phyloP scores from a whole-genome alignment of 2,888 invertebrate species.

The Andrena marginata region DNA sequence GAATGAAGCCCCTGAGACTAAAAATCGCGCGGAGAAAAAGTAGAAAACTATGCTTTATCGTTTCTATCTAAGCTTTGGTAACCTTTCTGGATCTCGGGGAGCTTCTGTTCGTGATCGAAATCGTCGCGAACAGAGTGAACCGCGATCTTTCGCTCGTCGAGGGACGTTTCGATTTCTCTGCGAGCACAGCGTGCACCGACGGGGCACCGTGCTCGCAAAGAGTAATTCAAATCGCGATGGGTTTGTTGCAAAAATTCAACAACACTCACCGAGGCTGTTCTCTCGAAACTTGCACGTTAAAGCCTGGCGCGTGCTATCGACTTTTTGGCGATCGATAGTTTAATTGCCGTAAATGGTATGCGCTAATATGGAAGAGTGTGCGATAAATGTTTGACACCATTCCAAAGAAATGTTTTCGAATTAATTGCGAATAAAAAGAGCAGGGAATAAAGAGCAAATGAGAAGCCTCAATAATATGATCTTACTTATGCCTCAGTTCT shows the following conservation, averaged over 20 bases:
- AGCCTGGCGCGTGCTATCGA: too few relatives aligned
- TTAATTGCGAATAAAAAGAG: too few relatives aligned
- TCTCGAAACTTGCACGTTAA: background rate
- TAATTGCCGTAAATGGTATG: too few relatives aligned
- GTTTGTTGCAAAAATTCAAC: conserved; percentile 13
- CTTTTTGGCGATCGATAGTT: too few relatives aligned
- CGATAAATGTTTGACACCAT: too few relatives aligned
- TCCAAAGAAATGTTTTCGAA: too few relatives aligned
- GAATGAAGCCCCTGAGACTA: conserved; percentile 39
- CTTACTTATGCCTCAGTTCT: too few relatives aligned
- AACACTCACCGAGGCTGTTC: background rate
- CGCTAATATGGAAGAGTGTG: too few relatives aligned
- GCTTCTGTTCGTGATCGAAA: conserved; percentile 33
- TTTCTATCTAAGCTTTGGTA: conserved; percentile 74
- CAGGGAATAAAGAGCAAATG: too few relatives aligned
- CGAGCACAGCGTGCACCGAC: conserved; percentile 8
- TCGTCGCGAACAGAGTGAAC: background rate
- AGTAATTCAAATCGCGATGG: background rate
- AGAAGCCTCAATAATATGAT: too few relatives aligned
- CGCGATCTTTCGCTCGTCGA: conserved; percentile 1
- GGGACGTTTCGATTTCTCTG: conserved; percentile 8
- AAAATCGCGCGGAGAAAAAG: conserved; percentile 43
- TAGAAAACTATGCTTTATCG: conserved; percentile 57
- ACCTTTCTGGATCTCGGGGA: conserved; percentile 53
- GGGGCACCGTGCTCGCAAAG: background rate